Evolutionary conservation across 2,797 vertebrate species (phyloP), one percentile per base, ranked within the genome.

Genomic region (Argentina silus): DNA sequence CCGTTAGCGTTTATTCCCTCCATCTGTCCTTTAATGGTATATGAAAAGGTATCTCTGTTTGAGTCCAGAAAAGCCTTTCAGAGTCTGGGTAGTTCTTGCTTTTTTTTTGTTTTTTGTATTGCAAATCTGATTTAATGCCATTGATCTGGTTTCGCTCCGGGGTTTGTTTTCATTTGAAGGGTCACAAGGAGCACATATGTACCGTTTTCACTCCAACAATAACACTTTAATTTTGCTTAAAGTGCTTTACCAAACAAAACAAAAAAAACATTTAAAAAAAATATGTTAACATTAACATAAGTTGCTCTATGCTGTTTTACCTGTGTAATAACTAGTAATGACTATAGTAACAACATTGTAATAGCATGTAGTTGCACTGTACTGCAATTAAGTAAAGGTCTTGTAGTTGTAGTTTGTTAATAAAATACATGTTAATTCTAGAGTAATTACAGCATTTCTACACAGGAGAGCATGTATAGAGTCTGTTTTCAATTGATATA

Each of bases 121-220:
- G 67, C 62, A 69, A 67, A 80, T 83, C 83, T 81, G 81, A 83
- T 42, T 65, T 23, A 78, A 86, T 86, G 85, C 82, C 79, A 87
- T 88, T 90, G 85, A 79, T 85, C 68, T 63, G 14, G 50, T 88
- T 81, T 87, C 84, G 79, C 87, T 83, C 74, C 64, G 80, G 83
- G 83, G 80, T 36, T n/a, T 23, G 51, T 23, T 11, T 15, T 70
- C 72, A 69, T 77, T 15, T 47, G 51, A 53, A 36, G 27, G 27
- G 27, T 36, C 27, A 72, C 80, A 87, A 90, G 81, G 78, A 87
- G 86, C 85, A 87, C 88, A 90, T 83, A 90, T 91, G 86, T 88
- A 83, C 88, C 77, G 64, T 82, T 89, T 85, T 86, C 84, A 77
- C 72, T 69, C 45, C 55, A 83, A 82, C 83, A 36, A 81, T 86